Conservation (phyloP, 30 jellyfish, hydroid and myxozoan genomes). For the Hydractinia echinata region DNA sequence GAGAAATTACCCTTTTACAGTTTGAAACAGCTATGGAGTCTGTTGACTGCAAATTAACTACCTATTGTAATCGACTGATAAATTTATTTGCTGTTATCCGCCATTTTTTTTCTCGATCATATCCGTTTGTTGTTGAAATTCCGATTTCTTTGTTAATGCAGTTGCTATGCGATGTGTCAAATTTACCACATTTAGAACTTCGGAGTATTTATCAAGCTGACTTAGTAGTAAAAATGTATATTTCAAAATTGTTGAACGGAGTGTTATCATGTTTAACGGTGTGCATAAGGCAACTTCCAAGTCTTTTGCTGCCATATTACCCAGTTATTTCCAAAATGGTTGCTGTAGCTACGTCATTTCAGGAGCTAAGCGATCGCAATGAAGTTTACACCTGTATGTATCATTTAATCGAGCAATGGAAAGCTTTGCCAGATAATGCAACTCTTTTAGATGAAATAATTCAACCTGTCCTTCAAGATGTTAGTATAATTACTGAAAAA, state of each 20-base stretch:
- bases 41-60: not conserved
- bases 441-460: not conserved
- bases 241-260: not conserved
- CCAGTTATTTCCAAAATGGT: constrained; percentile 10
- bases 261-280: not conserved
- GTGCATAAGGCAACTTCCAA: constrained; percentile 7
- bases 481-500: not conserved
- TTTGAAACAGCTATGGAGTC: not conserved
- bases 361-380: not conserved
- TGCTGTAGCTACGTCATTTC: not conserved
- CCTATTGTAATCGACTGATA: not conserved
- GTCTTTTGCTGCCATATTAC: constrained; percentile 6
- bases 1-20: not conserved
- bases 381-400: not conserved
- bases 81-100: not conserved
- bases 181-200: not conserved
- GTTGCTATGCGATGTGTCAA: not conserved
- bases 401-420: not conserved
- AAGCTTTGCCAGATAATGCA: constrained; percentile 6
- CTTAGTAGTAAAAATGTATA: not conserved
- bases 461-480: not conserved
- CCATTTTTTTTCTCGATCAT: not conserved
- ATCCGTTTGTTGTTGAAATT: not conserved
- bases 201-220: not conserved
- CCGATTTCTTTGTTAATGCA: not conserved